Evolutionary conservation across 2,888 invertebrate genomes (phyloP), one percentile per base, ranked within the genome.

Genomic region (Xanthia icteritia): DNA sequence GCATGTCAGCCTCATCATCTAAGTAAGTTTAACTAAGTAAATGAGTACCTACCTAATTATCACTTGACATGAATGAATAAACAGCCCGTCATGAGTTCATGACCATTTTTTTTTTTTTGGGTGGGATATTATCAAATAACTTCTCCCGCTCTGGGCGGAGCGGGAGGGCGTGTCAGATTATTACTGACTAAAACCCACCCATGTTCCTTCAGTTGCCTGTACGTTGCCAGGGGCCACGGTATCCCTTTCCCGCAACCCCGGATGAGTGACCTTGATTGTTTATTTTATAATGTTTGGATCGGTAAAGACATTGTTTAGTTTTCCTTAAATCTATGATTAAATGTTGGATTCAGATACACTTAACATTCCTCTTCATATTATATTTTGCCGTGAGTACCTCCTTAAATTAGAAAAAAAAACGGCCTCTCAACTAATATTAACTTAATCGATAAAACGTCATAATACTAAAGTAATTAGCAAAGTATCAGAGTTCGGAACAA

Each of bases 401-500:
- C 11, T 2, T 13, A 4, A 45, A 9, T 45, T 13, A 8, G 20
- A 3, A 31, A 58, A 73, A 39, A 76, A 45, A 63, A 39, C 13
- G 2, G 17, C 17, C 31, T 6, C 42, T 27, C 0, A 15, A 20
- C 36, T n/a, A 0, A 11, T 13, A 45, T 36, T 15, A 75, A 67
- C 48, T 83, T 15, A 65, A 81, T 73, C 60, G n/a, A 69, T 63
- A 58, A 54, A 66, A 15, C n/a, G 36, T 15, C 15, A 67, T 56
- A 77, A 58, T 39, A 65, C 6, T 54, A 11, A 64, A 83, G 17
- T 70, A 73, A 83, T 83, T 85, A 63, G 54, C 56, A 85, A 80
- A 83, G 71, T 82, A 77, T 85, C 74, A 79, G 76, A 88, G 77
- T 83, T 76, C 70, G 76, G 71, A 77, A 67, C 79, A 81, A 78